Percentiles rank a stretch among this genome's conserved stretches.
These are phyloP conservation scores for Elephas maximus DNA, from an alignment of 2,113 vertebrate genomes.

Conservation along the genomic window DNA sequence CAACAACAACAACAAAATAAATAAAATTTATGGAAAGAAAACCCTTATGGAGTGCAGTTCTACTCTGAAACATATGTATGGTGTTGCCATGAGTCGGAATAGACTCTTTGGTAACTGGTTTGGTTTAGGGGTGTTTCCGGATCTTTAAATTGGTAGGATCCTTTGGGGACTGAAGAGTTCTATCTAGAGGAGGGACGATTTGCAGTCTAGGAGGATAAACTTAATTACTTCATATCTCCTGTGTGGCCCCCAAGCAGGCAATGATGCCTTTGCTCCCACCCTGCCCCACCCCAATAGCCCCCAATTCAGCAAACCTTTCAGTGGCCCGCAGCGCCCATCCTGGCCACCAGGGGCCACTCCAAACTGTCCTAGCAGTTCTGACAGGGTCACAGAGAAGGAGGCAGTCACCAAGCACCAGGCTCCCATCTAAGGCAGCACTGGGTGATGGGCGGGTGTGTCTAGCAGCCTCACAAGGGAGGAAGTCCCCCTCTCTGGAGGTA, in stretches of 20 bases:
- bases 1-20: too few relatives aligned
- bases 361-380: slow-evolving; percentile 89
- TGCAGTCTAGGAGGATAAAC: neutral
- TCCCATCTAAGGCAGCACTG: slow-evolving; percentile 69
- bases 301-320: slow-evolving; percentile 81
- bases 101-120: too few relatives aligned
- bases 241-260: neutral
- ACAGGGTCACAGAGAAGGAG: slow-evolving; percentile 87
- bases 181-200: neutral
- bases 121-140: too few relatives aligned
- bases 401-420: slow-evolving; percentile 88
- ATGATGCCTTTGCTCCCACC: neutral
- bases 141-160: neutral
- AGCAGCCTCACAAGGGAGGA: accelerated
- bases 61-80: too few relatives aligned
- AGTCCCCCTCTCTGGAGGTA: neutral
- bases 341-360: slow-evolving; percentile 86
- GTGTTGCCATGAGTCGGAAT: too few relatives aligned
- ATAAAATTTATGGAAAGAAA: too few relatives aligned
- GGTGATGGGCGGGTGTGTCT: neutral
- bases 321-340: slow-evolving; percentile 89
- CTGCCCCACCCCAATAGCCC: too few relatives aligned
- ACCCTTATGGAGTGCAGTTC: too few relatives aligned
- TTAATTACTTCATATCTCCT: neutral
- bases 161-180: neutral